phyloP scores from a whole-genome alignment of 2,113 vertebrate species.

The Gobio gobio region DNA sequence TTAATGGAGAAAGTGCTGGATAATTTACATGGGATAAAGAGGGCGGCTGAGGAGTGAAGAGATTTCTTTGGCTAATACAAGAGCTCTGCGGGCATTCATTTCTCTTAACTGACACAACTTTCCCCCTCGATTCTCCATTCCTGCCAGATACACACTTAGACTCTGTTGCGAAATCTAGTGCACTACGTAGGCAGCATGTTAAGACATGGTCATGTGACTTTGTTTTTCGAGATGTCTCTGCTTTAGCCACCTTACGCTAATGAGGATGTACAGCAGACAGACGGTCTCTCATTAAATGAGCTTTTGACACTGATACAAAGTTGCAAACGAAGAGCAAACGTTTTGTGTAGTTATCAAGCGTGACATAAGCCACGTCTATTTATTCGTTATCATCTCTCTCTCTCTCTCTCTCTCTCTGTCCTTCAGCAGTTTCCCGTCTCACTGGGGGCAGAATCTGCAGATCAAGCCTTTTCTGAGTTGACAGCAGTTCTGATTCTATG shows the following conservation, averaged over 20 bases:
- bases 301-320: background rate
- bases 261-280: slow-evolving; percentile 15
- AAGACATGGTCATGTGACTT: background rate
- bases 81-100: background rate
- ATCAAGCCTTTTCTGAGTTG: background rate
- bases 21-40: background rate
- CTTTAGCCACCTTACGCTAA: slow-evolving; percentile 11
- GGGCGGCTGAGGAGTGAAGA: background rate
- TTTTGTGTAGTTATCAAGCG: background rate
- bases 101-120: background rate
- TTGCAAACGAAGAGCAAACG: background rate
- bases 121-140: background rate
- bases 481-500: background rate
- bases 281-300: slow-evolving; percentile 15
- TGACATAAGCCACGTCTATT: background rate
- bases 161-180: background rate
- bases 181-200: background rate
- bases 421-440: background rate
- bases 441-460: background rate
- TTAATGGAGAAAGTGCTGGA: slow-evolving; percentile 35
- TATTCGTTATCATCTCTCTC: background rate
- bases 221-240: background rate
- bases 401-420: background rate
- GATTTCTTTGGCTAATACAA: background rate
- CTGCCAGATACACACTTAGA: background rate